Percentiles rank a stretch among this genome's conserved stretches.
phyloP scores from a whole-genome alignment of 1,140 invertebrate genomes.

The Drosophila tsacasi region DNA sequence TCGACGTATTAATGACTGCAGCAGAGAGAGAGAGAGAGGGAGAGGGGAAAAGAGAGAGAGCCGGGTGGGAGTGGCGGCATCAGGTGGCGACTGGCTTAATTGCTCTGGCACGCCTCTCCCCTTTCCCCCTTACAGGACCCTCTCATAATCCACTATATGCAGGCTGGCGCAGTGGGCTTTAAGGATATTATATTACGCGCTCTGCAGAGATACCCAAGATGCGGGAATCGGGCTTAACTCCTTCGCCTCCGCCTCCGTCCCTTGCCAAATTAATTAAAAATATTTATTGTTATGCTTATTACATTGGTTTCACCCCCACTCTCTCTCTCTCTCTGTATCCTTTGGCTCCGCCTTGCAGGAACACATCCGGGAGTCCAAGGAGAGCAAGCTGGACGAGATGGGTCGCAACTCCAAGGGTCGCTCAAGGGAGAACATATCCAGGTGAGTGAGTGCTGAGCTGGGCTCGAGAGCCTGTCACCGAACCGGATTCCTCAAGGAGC shows the following conservation, averaged over 20 bases:
- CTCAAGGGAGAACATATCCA: constrained; percentile 83
- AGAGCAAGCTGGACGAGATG: constrained; percentile 90
- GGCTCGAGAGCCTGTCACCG: too few relatives aligned
- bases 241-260: neutral
- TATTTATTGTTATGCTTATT: constrained; percentile 74
- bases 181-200: constrained; percentile 38
- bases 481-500: too few relatives aligned
- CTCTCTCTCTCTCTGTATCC: constrained; percentile 15
- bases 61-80: constrained; percentile 11
- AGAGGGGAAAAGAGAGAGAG: neutral
- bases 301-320: constrained; percentile 11
- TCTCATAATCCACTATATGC: constrained; percentile 33
- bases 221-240: constrained; percentile 22
- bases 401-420: constrained; percentile 86
- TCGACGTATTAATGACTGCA: constrained; percentile 36
- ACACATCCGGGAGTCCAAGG: constrained; percentile 91
- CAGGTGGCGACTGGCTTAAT: constrained; percentile 60
- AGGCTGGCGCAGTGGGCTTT: constrained; percentile 36
- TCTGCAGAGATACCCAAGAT: constrained; percentile 19
- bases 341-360: constrained; percentile 87
- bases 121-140: neutral
- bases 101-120: constrained; percentile 21
- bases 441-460: constrained; percentile 56
- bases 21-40: neutral
- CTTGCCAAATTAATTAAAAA: constrained; percentile 67